Conservation (phyloP, 1,140 invertebrate genomes). For the Brachionus plicatilis region DNA sequence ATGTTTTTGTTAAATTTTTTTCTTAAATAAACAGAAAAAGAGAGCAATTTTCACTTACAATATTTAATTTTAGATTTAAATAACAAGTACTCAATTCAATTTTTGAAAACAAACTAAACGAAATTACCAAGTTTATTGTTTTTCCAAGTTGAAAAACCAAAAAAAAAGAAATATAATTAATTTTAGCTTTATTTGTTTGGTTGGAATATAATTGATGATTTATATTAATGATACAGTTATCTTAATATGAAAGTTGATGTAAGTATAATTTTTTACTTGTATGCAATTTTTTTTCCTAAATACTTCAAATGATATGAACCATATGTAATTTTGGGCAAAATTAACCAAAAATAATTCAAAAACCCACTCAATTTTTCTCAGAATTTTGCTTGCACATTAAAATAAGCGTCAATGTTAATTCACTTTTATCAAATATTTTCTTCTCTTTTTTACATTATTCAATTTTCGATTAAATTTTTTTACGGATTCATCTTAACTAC, state of each 20-base stretch:
- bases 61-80: background rate
- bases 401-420: too few species aligned
- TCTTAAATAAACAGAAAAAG: background rate
- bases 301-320: background rate
- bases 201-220: constrained; percentile 21
- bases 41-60: too few species aligned
- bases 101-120: background rate
- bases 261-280: background rate
- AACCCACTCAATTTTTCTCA: too few species aligned
- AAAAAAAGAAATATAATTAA: background rate
- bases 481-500: too few species aligned
- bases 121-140: background rate
- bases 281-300: background rate
- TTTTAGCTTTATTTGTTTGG: background rate
- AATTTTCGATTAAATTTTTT: too few species aligned
- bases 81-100: background rate
- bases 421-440: background rate
- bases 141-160: background rate
- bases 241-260: constrained; percentile 10
- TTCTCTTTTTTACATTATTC: too few species aligned
- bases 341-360: background rate
- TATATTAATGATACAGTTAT: constrained; percentile 18
- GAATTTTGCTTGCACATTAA: too few species aligned
- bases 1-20: too few species aligned
- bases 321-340: background rate